These are phyloP conservation scores for Eriosoma lanigerum DNA, from an alignment of 1,140 invertebrate genomes.

Conservation along the genomic window DNA sequence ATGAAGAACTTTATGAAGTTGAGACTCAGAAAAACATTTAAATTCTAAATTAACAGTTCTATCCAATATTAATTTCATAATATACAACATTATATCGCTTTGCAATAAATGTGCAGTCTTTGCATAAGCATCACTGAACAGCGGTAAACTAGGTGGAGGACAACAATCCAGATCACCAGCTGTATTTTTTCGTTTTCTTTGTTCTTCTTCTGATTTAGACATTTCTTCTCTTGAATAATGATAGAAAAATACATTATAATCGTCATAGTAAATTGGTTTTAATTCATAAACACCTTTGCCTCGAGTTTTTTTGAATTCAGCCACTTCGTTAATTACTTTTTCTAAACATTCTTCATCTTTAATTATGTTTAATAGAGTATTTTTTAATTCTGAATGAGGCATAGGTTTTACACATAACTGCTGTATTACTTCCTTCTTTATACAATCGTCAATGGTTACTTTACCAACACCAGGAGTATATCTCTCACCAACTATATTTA, in stretches of 20 bases:
- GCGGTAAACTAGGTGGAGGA: slow-evolving; percentile 85
- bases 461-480: slow-evolving; percentile 79
- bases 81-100: slow-evolving; percentile 86
- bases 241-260: slow-evolving; percentile 98
- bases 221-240: slow-evolving; percentile 95
- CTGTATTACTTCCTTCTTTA: slow-evolving; percentile 96
- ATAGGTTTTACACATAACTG: slow-evolving; percentile 91
- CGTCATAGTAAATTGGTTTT: slow-evolving; percentile 76
- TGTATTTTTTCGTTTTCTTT: slow-evolving; percentile 81
- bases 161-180: slow-evolving; percentile 81
- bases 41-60: slow-evolving; percentile 72
- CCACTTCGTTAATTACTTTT: slow-evolving; percentile 84
- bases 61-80: slow-evolving; percentile 76
- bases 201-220: slow-evolving; percentile 88
- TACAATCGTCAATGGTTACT: slow-evolving; percentile 77
- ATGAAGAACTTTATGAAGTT: slow-evolving; percentile 76
- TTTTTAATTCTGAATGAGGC: slow-evolving; percentile 88
- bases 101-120: slow-evolving; percentile 83
- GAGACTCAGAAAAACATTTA: slow-evolving; percentile 83
- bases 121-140: slow-evolving; percentile 73
- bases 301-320: slow-evolving; percentile 82
- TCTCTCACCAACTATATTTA: slow-evolving; percentile 85
- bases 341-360: slow-evolving; percentile 84
- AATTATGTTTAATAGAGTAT: slow-evolving; percentile 82
- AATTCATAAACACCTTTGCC: slow-evolving; percentile 89